Base-by-base conservation (phyloP, 1,140 invertebrate genomes). In the Eriosoma lanigerum region DNA sequence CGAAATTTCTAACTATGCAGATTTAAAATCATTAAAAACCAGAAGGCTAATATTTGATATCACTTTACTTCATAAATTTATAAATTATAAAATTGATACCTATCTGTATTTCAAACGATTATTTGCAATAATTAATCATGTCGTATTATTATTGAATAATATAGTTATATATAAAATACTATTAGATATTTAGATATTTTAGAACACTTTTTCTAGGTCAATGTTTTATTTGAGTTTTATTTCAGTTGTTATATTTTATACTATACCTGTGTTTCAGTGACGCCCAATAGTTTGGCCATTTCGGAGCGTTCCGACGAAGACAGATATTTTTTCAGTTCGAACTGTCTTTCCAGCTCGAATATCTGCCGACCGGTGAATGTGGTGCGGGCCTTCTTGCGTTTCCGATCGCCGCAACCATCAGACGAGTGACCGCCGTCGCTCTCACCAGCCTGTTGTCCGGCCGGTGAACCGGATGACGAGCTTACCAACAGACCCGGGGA, bases 291-390 rank as follows among this genome's bases (percentile, higher is more conserved):
- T 84, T 95, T 94, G 19, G 96, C 95, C 93, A 97, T 95, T 83
- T 97, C 95, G 19, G 94, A 92, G 82, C 96, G 87, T 86, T 98
- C 96, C 68, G 93, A 95, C n/a, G 95, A 96, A 82, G 94, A 96
- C 72, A 98, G 89, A 87, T 98, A 98, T 87, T 98, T 98, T 88
- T 97, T 98, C 78, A 94, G 89, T 87, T 98, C 96, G 85, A 98
- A 98, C 87, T 96, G 92, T 85, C 96, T 94, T 87, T 98, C 96
- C 85, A 98, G 87, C 87, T 97, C 96, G 87, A 97, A 98, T 85
- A 98, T 97, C 88, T 98, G 96, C 70, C 95, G 86, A 2, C 96
- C 96, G 0, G 96, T 97, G 88, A 98, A 98, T 0, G 96, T 97
- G 19, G 96, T 98, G 82, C 96, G 88, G 0, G 96, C 95, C 85